A percentile compares a stretch with the other conserved stretches of the same genome.
phyloP scores from a whole-genome alignment of 2,888 invertebrate species.

The Lycaena phlaeas region DNA sequence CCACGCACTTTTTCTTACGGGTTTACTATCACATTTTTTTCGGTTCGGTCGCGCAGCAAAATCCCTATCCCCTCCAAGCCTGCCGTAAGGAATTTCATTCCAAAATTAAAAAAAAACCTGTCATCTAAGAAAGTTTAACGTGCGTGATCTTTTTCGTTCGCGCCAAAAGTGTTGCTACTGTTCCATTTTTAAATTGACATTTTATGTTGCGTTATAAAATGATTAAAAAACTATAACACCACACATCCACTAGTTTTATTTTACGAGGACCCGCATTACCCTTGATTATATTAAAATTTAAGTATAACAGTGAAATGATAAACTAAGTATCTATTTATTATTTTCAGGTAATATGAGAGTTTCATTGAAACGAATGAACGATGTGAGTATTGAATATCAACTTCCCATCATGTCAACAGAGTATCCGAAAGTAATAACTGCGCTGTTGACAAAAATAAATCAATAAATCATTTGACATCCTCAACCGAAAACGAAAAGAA shows the following conservation, averaged over 20 bases:
- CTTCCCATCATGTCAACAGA: not conserved
- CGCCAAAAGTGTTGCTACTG: too few relatives aligned
- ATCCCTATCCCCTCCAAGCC: too few relatives aligned
- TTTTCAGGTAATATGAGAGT: slow-evolving; percentile 41
- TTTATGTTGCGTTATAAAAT: slow-evolving; percentile 27
- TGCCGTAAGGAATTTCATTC: too few relatives aligned
- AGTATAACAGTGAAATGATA: slow-evolving; percentile 1
- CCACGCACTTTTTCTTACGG: too few relatives aligned
- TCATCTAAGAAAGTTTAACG: too few relatives aligned
- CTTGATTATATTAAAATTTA: slow-evolving; percentile 14
- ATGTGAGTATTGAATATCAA: slow-evolving; percentile 3
- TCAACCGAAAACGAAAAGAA: slow-evolving; percentile 25
- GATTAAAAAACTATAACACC: slow-evolving; percentile 47
- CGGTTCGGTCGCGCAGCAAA: too few relatives aligned
- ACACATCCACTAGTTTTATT: slow-evolving; percentile 44
- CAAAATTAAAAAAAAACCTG: too few relatives aligned
- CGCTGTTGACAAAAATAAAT: slow-evolving; percentile 22
- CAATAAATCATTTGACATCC: slow-evolving; percentile 14
- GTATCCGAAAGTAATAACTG: slow-evolving; percentile 19
- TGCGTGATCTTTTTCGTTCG: too few relatives aligned
- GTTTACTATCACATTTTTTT: too few relatives aligned
- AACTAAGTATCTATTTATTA: slow-evolving; percentile 17
- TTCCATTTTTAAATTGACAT: slow-evolving; percentile 16
- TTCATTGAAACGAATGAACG: slow-evolving; percentile 12
- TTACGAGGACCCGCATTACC: slow-evolving; percentile 50